A percentile compares a stretch with the other conserved stretches of the same genome.
Conservation (phyloP, 2,888 invertebrate genomes). For the Drosophila rellima region DNA sequence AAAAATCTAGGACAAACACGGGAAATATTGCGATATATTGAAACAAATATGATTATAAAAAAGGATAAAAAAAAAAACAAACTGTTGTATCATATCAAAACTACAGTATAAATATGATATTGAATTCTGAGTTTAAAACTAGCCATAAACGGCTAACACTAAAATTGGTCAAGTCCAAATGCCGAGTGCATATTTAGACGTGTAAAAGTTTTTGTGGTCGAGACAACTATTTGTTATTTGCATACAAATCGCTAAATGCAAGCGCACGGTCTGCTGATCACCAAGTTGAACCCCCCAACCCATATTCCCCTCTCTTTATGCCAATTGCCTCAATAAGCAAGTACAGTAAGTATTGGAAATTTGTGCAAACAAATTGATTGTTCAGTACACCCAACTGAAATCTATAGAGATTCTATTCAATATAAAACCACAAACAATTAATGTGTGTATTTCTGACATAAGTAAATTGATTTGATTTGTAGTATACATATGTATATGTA, state of each 20-base stretch:
- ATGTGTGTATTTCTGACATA: not conserved
- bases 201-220: slow-evolving; percentile 17
- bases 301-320: not conserved
- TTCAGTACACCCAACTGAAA: not conserved
- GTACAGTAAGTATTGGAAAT: slow-evolving; percentile 4
- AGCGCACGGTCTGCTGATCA: slow-evolving; percentile 34
- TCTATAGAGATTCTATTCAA: not conserved
- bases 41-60: no score
- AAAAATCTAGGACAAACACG: no score
- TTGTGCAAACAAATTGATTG: not conserved
- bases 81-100: not conserved
- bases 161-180: slow-evolving; percentile 13
- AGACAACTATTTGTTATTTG: slow-evolving; percentile 44
- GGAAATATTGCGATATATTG: no score
- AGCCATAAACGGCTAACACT: slow-evolving; percentile 24
- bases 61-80: no score
- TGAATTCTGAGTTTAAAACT: slow-evolving; percentile 5
- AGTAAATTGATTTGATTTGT: slow-evolving; percentile 1
- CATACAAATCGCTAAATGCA: slow-evolving; percentile 51
- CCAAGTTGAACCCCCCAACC: not conserved
- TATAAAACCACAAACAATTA: slow-evolving; percentile 1
- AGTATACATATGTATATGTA: no score
- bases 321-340: not conserved
- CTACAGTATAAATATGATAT: not conserved
- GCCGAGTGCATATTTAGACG: slow-evolving; percentile 22